Conservation (phyloP, 2,888 invertebrate genomes). For the Euzophera pinguis region DNA sequence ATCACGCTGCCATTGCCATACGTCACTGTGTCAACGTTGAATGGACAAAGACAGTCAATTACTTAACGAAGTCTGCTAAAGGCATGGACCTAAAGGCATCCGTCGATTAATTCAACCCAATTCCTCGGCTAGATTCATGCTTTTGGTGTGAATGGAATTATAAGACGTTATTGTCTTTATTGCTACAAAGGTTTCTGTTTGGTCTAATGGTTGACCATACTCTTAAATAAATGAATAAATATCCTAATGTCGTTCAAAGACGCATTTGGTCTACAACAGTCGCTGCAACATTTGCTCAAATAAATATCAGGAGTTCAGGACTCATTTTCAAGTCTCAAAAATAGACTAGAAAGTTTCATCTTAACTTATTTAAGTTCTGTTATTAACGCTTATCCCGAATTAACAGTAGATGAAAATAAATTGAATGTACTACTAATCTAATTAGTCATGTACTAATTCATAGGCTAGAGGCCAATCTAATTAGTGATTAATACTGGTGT, state of each 20-base stretch:
- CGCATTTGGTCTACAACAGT: no score
- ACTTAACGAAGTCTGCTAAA: constrained; percentile 21
- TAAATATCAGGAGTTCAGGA: no score
- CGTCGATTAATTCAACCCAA: constrained; percentile 16
- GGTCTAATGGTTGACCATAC: no score
- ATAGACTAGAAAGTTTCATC: no score
- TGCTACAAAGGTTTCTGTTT: no score
- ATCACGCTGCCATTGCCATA: constrained; percentile 16
- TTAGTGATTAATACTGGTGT: not conserved
- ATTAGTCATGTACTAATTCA: not conserved
- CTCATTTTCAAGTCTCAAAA: no score
- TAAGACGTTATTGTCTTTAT: no score
- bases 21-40: constrained; percentile 21
- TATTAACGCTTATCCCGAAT: no score
- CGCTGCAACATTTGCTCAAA: no score
- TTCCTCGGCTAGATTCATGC: constrained; percentile 5
- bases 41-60: constrained; percentile 27
- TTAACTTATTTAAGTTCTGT: no score
- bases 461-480: not conserved
- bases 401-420: not conserved
- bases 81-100: constrained; percentile 6
- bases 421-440: not conserved
- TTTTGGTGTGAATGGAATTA: not conserved
- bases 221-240: no score
- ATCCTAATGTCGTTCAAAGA: no score